Percentiles rank a stretch among this genome's conserved stretches.
These are phyloP conservation scores for Gisinianus flammeolus DNA, from an alignment of 2,888 invertebrate species.

Conservation along the genomic window DNA sequence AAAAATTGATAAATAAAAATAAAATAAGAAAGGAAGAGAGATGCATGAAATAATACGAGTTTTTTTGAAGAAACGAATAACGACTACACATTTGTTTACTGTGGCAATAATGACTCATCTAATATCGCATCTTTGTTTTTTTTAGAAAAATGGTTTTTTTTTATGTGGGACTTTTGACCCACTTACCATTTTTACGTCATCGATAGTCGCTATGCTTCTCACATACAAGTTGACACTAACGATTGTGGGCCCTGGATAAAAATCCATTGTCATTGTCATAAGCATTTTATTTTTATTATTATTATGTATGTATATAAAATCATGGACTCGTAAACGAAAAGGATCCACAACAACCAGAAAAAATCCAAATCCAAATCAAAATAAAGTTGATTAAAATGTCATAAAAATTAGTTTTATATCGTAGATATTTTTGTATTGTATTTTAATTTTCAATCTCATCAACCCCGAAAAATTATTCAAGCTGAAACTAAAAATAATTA, in stretches of 20 bases:
- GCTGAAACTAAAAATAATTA: too few species aligned
- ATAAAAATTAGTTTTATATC: too few species aligned
- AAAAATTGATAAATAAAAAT: neutral
- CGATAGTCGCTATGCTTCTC: conserved; percentile 96
- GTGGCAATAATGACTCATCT: conserved; percentile 2
- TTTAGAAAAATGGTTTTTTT: conserved; percentile 47
- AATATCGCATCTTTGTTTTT: too few species aligned
- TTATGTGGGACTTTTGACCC: conserved; percentile 56
- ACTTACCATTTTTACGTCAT: conserved; percentile 99
- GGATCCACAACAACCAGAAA: too few species aligned
- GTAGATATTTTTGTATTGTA: too few species aligned
- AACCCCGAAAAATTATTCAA: too few species aligned
- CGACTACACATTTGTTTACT: neutral
- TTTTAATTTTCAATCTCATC: too few species aligned
- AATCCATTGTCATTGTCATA: neutral
- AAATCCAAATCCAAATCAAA: too few species aligned
- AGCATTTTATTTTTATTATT: too few species aligned
- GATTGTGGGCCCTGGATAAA: conserved; percentile 79
- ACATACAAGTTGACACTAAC: conserved; percentile 98
- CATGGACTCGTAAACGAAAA: too few species aligned
- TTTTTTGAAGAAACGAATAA: neutral
- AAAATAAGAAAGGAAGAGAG: neutral
- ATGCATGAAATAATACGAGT: conserved; percentile 19
- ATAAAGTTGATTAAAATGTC: too few species aligned
- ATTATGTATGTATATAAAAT: too few species aligned